A percentile compares a stretch with the other conserved stretches of the same genome.
Evolutionary conservation across 2,888 invertebrate genomes (phyloP).

Genomic region (Hirtodrosophila confusa): DNA sequence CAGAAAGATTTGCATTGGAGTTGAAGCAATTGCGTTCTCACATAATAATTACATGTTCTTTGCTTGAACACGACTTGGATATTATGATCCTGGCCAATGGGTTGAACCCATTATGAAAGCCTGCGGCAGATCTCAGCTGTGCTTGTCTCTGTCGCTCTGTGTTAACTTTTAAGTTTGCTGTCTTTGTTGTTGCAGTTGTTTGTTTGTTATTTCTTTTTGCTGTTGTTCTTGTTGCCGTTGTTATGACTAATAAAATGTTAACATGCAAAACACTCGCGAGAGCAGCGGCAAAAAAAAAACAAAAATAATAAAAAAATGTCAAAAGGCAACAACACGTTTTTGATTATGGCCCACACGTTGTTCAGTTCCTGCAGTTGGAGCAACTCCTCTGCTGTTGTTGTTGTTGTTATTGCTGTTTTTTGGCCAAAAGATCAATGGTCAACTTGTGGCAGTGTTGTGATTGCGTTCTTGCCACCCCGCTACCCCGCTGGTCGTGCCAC

Average conservation of each 20-base stretch:
- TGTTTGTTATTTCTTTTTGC: slow-evolving; percentile 23
- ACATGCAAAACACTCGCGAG: slow-evolving; percentile 78
- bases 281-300: slow-evolving; percentile 21
- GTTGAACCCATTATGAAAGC: slow-evolving; percentile 22
- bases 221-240: slow-evolving; percentile 51
- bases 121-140: slow-evolving; percentile 57
- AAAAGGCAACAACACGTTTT: slow-evolving; percentile 71
- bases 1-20: slow-evolving; percentile 14
- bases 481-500: background rate
- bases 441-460: slow-evolving; percentile 61
- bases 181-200: slow-evolving; percentile 21
- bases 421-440: slow-evolving; percentile 69
- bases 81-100: background rate
- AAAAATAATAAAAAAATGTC: slow-evolving; percentile 65
- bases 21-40: background rate
- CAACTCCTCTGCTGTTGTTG: slow-evolving; percentile 30
- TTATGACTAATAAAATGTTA: slow-evolving; percentile 82
- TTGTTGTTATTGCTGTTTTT: slow-evolving; percentile 1
- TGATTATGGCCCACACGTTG: slow-evolving; percentile 58
- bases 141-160: slow-evolving; percentile 9
- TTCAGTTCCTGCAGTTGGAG: slow-evolving; percentile 14
- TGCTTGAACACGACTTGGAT: slow-evolving; percentile 33
- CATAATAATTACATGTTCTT: background rate
- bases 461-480: slow-evolving; percentile 45
- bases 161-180: slow-evolving; percentile 9